Evolutionary conservation across 2,113 vertebrate genomes (phyloP).

Genomic region (Misgurnus mizolepis): DNA sequence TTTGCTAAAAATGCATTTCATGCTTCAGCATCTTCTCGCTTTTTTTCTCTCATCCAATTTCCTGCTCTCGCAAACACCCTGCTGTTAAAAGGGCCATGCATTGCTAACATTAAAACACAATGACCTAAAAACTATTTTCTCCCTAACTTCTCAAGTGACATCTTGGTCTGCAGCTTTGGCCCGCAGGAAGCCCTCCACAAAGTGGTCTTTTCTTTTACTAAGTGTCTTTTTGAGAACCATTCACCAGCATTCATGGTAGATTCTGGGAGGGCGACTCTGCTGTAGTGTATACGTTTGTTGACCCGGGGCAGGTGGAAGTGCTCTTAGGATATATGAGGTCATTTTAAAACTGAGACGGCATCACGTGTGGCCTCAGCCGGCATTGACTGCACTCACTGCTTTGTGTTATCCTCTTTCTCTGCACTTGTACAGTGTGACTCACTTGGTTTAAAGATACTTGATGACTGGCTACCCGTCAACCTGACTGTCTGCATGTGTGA

Average conservation of each 20-base stretch:
- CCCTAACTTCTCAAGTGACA: constrained; percentile 48
- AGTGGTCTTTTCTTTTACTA: constrained; percentile 38
- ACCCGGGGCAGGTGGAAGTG: constrained; percentile 28
- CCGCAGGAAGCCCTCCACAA: constrained; percentile 19
- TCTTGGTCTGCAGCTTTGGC: constrained; percentile 16
- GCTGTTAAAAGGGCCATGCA: constrained; percentile 22
- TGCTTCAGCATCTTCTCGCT: not conserved
- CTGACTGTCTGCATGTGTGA: constrained; percentile 19
- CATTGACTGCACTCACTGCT: constrained; percentile 15
- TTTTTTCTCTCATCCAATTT: constrained; percentile 6
- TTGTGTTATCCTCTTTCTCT: constrained; percentile 38
- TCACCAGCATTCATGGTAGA: not conserved
- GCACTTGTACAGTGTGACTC: constrained; percentile 52
- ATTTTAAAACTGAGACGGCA: constrained; percentile 33
- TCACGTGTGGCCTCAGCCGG: constrained; percentile 53
- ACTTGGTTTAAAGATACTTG: constrained; percentile 57
- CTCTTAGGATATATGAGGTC: constrained; percentile 56
- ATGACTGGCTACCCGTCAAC: constrained; percentile 53
- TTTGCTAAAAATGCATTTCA: constrained; percentile 38
- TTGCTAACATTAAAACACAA: constrained; percentile 39
- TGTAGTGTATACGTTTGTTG: not conserved
- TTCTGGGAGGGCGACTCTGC: not conserved
- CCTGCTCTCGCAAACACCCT: not conserved
- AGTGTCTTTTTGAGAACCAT: not conserved
- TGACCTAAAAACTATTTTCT: constrained; percentile 36